Conservation (phyloP, 1,140 invertebrate species). For the Drosophila pectinifera region DNA sequence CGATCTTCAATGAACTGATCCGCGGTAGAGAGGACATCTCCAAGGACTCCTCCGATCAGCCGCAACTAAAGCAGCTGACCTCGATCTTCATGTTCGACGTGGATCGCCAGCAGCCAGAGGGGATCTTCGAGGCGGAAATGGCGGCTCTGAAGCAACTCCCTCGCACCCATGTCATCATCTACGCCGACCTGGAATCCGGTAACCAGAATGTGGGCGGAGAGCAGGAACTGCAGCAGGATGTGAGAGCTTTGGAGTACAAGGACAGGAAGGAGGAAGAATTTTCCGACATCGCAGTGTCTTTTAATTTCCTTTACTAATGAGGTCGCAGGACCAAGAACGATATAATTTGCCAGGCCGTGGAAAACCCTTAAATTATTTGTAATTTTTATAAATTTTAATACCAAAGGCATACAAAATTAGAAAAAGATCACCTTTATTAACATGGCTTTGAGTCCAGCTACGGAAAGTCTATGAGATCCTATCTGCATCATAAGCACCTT, state of each 20-base stretch:
- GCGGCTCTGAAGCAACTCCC: conserved; percentile 86
- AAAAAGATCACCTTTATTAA: background rate
- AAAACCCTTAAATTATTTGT: background rate
- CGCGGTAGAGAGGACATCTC: background rate
- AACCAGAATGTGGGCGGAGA: background rate
- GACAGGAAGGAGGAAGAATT: background rate
- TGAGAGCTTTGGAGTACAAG: background rate
- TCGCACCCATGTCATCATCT: conserved; percentile 86
- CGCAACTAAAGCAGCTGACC: conserved; percentile 1
- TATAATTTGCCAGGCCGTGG: background rate
- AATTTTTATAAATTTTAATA: background rate
- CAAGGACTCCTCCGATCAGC: background rate
- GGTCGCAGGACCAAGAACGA: background rate
- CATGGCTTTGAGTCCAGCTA: background rate
- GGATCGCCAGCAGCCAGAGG: conserved; percentile 9
- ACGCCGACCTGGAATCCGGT: background rate
- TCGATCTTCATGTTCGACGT: conserved; percentile 1
- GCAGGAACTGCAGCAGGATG: background rate
- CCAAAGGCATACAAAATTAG: background rate
- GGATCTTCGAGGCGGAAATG: conserved; percentile 85
- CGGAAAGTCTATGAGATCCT: background rate
- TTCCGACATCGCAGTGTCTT: no score
- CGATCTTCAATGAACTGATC: conserved; percentile 1
- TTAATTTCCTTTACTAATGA: background rate
- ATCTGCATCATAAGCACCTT: background rate